Evolutionary conservation across 37 sponge, comb jelly and placozoan genomes (phyloP).

Genomic region (Haliclona indistincta): DNA sequence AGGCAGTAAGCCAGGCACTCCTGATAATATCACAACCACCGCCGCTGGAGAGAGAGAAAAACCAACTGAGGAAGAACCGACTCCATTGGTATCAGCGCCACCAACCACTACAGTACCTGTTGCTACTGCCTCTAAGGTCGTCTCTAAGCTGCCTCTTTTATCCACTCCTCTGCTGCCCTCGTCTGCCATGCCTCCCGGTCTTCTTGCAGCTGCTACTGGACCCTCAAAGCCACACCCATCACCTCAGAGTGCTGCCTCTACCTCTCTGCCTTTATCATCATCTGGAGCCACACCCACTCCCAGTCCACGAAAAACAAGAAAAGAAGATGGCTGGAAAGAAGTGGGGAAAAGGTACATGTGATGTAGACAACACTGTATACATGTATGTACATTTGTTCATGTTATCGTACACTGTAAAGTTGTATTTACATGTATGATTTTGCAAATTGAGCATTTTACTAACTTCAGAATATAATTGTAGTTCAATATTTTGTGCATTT

Average conservation of each 20-base stretch:
- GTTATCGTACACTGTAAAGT: too few relatives aligned
- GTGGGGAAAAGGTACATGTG: slow-evolving; percentile 61
- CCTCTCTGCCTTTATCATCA: too few relatives aligned
- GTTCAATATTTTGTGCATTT: too few relatives aligned
- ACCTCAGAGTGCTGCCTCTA: background rate
- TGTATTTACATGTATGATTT: too few relatives aligned
- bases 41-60: too few relatives aligned
- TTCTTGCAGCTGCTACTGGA: background rate
- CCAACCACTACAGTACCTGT: background rate
- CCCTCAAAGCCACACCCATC: background rate
- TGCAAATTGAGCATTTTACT: too few relatives aligned
- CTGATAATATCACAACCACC: too few relatives aligned
- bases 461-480: too few relatives aligned
- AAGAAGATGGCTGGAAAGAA: slow-evolving; percentile 94
- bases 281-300: slow-evolving; percentile 40
- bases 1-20: too few relatives aligned
- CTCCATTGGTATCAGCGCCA: background rate
- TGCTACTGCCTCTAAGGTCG: slow-evolving; percentile 1
- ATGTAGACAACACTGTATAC: background rate
- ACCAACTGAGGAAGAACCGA: too few relatives aligned
- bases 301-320: slow-evolving; percentile 76
- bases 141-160: too few relatives aligned
- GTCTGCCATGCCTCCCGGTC: background rate
- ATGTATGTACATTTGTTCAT: background rate
- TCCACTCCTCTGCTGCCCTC: too few relatives aligned